Conservation (phyloP, 2,113 vertebrate genomes). For the Sinosuthora webbiana region DNA sequence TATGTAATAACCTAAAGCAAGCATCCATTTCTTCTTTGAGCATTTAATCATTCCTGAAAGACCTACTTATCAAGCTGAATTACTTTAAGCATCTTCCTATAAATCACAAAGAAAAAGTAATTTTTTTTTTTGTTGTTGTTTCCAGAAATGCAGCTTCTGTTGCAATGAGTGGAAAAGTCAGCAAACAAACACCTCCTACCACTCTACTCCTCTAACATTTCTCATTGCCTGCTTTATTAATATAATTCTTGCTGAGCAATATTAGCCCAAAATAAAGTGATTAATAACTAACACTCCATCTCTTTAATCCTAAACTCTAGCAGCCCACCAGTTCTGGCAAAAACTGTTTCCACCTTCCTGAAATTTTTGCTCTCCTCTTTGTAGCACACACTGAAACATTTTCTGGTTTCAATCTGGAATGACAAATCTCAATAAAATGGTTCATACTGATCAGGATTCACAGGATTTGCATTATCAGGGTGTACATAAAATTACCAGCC, state of each 20-base stretch:
- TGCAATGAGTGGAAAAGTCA: accelerated
- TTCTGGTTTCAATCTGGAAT: background rate
- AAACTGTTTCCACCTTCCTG: background rate
- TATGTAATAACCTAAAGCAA: background rate
- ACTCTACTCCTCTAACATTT: background rate
- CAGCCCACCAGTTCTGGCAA: background rate
- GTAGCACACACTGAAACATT: background rate
- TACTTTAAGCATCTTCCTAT: background rate
- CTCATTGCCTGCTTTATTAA: background rate
- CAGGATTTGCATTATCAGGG: background rate
- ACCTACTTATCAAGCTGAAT: constrained; percentile 21
- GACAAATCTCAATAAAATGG: background rate
- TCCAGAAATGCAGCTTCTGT: background rate
- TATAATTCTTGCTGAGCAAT: background rate
- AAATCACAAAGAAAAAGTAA: background rate
- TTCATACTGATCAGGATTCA: background rate
- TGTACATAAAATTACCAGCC: background rate
- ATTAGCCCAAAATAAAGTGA: background rate
- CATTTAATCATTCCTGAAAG: constrained; percentile 20
- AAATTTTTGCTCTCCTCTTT: background rate
- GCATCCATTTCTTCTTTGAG: background rate
- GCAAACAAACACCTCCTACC: background rate
- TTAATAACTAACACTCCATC: background rate
- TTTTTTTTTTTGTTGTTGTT: background rate
- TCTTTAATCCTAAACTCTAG: background rate